These are phyloP conservation scores for Xenus cinereus DNA, from an alignment of 2,113 vertebrate genomes.

Conservation along the genomic window DNA sequence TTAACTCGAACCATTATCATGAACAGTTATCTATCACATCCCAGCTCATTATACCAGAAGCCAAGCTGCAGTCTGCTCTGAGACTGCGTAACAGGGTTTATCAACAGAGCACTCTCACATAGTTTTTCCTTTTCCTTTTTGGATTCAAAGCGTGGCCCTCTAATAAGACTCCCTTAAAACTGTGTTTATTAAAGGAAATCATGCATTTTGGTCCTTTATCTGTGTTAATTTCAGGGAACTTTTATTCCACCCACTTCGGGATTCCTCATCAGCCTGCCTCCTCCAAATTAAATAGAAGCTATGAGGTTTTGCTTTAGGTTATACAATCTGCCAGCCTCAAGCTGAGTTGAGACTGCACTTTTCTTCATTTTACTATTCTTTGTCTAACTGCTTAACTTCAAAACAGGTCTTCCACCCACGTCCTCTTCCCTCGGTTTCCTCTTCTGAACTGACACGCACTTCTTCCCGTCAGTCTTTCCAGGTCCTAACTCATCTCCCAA, in stretches of 20 bases:
- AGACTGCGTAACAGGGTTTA: neutral
- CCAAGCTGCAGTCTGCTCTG: neutral
- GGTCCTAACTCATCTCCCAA: neutral
- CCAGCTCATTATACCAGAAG: neutral
- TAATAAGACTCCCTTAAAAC: neutral
- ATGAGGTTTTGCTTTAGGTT: neutral
- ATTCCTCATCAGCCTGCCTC: neutral
- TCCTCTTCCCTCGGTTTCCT: neutral
- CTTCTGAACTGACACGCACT: neutral
- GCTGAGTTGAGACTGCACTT: neutral
- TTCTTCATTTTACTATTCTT: constrained; percentile 7
- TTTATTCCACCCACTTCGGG: neutral
- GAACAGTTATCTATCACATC: neutral
- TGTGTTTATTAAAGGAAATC: neutral
- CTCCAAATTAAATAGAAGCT: neutral
- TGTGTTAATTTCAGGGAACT: neutral
- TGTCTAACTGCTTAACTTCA: neutral
- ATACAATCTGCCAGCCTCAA: neutral
- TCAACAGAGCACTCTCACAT: neutral
- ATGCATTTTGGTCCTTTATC: neutral
- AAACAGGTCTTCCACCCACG: neutral
- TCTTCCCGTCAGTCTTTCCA: neutral
- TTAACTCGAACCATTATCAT: rapidly evolving
- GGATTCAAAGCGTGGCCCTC: neutral
- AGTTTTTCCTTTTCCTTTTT: neutral